Conservation (phyloP, 2,888 invertebrate genomes). For the Hecatera dysodea region DNA sequence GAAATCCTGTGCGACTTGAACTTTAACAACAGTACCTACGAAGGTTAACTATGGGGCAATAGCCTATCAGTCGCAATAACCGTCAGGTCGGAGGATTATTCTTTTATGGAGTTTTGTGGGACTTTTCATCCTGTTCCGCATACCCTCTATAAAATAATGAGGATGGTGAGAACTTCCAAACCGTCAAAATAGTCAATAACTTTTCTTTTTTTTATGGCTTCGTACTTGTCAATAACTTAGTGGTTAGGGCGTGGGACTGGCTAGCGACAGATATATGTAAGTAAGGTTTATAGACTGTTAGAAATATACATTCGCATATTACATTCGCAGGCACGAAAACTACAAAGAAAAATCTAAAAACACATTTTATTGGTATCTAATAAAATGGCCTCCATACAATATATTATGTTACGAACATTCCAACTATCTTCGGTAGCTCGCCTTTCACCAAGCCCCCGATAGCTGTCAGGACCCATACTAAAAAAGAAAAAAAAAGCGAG, state of each 20-base stretch:
- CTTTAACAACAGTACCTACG: no score
- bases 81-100: no score
- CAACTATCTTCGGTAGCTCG: conserved; percentile 18
- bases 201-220: no score
- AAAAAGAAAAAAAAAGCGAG: conserved; percentile 40
- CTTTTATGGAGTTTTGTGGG: no score
- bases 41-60: no score
- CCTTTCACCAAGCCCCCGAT: conserved; percentile 29
- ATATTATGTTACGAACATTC: conserved; percentile 36
- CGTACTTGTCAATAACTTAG: no score
- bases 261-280: not conserved
- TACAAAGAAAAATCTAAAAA: not conserved
- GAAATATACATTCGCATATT: no score
- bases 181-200: not conserved
- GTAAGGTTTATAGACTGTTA: not conserved
- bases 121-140: no score
- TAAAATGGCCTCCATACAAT: conserved; percentile 24
- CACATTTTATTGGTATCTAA: conserved; percentile 14
- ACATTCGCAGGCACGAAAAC: not conserved
- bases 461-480: conserved; percentile 35
- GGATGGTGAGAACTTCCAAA: not conserved
- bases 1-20: no score
- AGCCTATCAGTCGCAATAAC: no score
- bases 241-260: not conserved
- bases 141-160: no score